A percentile compares a stretch with the other conserved stretches of the same genome.
Conservation (phyloP, 2,113 vertebrate species). For the Gallinago jamesoni region DNA sequence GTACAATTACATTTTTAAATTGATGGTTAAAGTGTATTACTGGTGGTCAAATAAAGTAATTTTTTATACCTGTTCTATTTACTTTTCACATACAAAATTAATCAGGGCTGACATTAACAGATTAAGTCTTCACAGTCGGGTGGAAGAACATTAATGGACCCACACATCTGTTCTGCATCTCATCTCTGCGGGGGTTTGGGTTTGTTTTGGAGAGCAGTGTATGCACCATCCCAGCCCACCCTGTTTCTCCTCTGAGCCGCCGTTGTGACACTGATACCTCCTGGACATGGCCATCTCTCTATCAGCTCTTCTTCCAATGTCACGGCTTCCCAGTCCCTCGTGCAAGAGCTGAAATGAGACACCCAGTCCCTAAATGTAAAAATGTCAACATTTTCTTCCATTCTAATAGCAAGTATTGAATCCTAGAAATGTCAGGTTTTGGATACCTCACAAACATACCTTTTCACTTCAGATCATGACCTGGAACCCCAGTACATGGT, state of each 20-base stretch:
- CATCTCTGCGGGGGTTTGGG: not conserved
- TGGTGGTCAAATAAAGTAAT: not conserved
- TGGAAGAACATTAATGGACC: not conserved
- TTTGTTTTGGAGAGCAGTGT: not conserved
- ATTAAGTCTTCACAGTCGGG: not conserved
- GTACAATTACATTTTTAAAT: not conserved
- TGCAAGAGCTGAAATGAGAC: too few relatives aligned
- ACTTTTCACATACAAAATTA: not conserved
- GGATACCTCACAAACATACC: not conserved
- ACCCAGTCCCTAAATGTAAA: too few relatives aligned
- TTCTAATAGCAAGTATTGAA: not conserved
- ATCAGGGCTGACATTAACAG: not conserved
- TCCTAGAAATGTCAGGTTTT: not conserved
- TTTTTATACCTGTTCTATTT: not conserved
- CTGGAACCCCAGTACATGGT: not conserved
- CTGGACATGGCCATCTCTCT: not conserved
- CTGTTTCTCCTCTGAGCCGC: not conserved
- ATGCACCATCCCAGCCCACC: not conserved
- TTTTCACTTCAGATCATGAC: not conserved
- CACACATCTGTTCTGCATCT: slow-evolving; percentile 11
- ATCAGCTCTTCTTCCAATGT: not conserved
- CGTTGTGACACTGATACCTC: not conserved
- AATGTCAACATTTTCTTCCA: too few relatives aligned
- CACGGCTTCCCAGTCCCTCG: not conserved
- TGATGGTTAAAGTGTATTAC: not conserved